Conservation (phyloP, 2,113 vertebrate species). For the Sula dactylatra region DNA sequence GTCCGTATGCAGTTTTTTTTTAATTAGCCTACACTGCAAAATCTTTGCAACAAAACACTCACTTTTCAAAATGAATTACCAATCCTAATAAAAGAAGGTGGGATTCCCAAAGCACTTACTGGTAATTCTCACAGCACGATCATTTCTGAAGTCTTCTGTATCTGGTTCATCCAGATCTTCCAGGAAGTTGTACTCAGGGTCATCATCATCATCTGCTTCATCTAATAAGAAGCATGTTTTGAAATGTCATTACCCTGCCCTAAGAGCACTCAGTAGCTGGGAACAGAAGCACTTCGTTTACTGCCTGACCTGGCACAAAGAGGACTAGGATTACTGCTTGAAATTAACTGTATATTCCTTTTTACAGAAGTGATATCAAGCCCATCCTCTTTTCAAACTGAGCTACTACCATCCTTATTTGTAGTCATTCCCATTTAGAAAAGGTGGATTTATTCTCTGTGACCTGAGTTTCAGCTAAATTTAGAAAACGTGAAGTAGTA, state of each 20-base stretch:
- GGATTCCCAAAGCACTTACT: constrained; percentile 77
- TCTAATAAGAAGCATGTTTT: constrained; percentile 68
- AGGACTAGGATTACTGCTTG: not conserved
- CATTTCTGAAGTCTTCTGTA: constrained; percentile 93
- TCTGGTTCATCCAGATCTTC: constrained; percentile 93
- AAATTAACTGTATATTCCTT: not conserved
- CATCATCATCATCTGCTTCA: constrained; percentile 92
- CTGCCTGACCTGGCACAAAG: not conserved
- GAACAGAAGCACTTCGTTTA: not conserved
- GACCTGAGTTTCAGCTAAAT: not conserved
- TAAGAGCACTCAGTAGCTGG: not conserved
- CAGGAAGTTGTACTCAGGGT: constrained; percentile 93
- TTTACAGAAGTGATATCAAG: not conserved
- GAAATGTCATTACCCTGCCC: not conserved
- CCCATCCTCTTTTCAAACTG: not conserved
- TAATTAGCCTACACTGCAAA: not conserved
- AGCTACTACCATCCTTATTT: not conserved
- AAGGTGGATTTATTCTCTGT: not conserved
- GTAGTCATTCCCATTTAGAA: not conserved
- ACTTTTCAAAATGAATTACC: not conserved
- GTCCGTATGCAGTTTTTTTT: not conserved
- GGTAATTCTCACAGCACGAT: constrained; percentile 92
- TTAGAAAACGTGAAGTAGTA: not conserved
- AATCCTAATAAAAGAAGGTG: not conserved
- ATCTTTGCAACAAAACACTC: not conserved